Percentiles rank a stretch among this genome's conserved stretches.
Evolutionary conservation across 2,113 vertebrate species (phyloP).

Genomic region (Ellobius talpinus): DNA sequence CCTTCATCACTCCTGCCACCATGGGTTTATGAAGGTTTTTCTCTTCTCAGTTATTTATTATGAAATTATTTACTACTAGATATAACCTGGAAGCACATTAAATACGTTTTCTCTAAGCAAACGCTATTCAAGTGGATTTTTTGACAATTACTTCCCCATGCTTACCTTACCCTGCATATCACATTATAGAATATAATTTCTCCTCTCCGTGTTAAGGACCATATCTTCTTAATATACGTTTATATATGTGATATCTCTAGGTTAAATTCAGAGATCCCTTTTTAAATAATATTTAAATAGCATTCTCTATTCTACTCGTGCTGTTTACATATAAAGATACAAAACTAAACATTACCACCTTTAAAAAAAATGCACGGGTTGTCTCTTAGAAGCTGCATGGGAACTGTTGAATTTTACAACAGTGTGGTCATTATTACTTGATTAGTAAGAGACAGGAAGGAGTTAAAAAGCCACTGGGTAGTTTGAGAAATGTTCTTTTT

Average conservation of each 20-base stretch:
- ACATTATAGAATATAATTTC: neutral
- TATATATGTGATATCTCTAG: neutral
- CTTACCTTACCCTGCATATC: neutral
- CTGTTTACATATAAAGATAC: neutral
- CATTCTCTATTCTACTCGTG: neutral
- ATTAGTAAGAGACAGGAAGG: constrained; percentile 84
- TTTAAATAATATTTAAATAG: constrained; percentile 44
- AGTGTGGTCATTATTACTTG: constrained; percentile 64
- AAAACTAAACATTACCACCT: neutral
- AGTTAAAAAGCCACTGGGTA: constrained; percentile 89
- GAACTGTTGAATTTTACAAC: neutral
- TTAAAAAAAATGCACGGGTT: neutral
- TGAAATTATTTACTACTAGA: constrained; percentile 27
- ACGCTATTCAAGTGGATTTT: neutral
- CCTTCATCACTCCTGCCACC: neutral
- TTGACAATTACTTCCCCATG: neutral
- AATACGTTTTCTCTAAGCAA: accelerated
- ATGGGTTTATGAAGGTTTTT: neutral
- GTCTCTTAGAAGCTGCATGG: neutral
- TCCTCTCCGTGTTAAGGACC: constrained; percentile 7
- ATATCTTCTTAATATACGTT: neutral
- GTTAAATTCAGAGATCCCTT: constrained; percentile 30
- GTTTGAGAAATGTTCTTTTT: constrained; percentile 91
- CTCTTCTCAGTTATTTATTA: neutral
- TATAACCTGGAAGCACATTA: neutral